A percentile compares a stretch with the other conserved stretches of the same genome.
These are phyloP conservation scores for Coilia nasus DNA, from an alignment of 2,797 vertebrate genomes.

Conservation along the genomic window DNA sequence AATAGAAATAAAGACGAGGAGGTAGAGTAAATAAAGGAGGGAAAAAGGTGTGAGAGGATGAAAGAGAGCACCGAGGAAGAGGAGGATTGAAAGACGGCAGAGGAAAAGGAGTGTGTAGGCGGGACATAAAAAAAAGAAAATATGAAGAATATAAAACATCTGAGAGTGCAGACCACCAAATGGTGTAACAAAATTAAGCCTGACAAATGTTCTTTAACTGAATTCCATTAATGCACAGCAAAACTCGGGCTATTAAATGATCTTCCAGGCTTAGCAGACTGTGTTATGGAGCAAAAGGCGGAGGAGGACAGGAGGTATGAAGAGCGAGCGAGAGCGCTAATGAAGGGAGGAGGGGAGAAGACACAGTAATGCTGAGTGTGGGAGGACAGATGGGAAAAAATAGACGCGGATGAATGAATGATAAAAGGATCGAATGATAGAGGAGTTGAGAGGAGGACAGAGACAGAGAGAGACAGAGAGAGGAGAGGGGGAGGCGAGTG, in stretches of 20 bases:
- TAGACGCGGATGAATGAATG: neutral
- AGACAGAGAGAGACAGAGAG: neutral
- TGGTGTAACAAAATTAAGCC: neutral
- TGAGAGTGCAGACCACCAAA: neutral
- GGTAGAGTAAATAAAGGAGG: conserved; percentile 21
- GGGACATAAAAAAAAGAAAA: neutral
- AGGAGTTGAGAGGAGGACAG: neutral
- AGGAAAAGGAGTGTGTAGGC: neutral
- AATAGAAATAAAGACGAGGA: conserved; percentile 21
- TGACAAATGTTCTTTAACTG: neutral
- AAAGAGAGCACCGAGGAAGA: neutral
- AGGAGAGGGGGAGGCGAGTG: neutral
- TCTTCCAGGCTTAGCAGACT: neutral
- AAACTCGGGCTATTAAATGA: neutral
- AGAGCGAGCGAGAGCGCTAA: neutral
- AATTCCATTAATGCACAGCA: neutral
- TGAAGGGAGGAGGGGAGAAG: neutral
- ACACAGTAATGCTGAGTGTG: neutral
- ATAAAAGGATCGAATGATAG: neutral
- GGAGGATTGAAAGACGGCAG: neutral
- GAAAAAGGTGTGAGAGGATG: neutral
- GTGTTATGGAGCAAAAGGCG: neutral
- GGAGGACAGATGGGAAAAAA: neutral
- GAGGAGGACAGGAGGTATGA: neutral
- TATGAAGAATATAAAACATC: neutral